A percentile compares a stretch with the other conserved stretches of the same genome.
phyloP scores from a whole-genome alignment of 2,113 vertebrate genomes.

The Mus spicilegus region DNA sequence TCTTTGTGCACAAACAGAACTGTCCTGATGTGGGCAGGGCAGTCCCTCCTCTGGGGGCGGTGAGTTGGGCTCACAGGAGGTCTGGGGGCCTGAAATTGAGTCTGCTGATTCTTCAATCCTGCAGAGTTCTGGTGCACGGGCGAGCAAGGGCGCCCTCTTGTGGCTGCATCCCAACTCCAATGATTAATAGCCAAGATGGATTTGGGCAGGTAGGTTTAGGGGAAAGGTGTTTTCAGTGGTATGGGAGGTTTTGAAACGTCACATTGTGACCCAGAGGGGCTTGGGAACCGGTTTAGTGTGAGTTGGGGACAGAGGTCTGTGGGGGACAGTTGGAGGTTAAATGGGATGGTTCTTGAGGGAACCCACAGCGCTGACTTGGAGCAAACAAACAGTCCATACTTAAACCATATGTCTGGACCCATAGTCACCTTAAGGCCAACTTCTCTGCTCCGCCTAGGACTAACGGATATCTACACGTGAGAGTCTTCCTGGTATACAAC shows the following conservation, averaged over 20 bases:
- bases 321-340: neutral
- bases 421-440: neutral
- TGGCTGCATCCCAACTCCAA: neutral
- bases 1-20: neutral
- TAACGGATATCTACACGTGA: neutral
- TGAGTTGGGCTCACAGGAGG: no score
- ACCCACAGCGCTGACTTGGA: no score
- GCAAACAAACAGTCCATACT: neutral
- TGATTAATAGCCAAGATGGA: fast-evolving
- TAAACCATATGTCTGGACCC: neutral
- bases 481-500: neutral
- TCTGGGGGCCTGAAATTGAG: neutral
- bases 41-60: no score
- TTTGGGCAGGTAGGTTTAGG: neutral
- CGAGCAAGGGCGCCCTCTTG: neutral
- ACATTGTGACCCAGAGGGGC: neutral
- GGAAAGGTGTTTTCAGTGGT: neutral
- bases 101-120: no score
- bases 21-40: fast-evolving
- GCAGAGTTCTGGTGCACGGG: neutral
- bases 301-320: neutral
- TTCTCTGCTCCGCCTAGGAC: neutral
- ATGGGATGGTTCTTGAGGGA: neutral
- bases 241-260: neutral
- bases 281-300: neutral